Base-by-base conservation (phyloP, 2,797 vertebrate genomes). In the Falco columbarius region DNA sequence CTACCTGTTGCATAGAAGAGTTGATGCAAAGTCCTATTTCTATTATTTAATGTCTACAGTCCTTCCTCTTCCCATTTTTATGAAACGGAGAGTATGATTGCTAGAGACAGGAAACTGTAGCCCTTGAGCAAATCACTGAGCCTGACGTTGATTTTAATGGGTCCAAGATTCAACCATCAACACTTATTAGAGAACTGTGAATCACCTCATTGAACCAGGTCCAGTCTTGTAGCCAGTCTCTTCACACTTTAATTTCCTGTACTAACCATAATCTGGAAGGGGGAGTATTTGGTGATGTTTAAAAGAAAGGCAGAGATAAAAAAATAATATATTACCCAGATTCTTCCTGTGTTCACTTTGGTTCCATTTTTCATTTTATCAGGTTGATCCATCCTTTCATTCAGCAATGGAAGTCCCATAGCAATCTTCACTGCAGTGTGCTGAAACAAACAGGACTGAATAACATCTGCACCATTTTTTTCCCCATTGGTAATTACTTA, bases 171-270 rank as follows among this genome's bases (percentile, higher is more conserved):
- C 79, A 91, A 54, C 84, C 79, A 93, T 92, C 81, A 90, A 62
- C 58, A 54, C 46, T 82, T 90, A 92, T 86, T 93, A 90, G 23
- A 92, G 52, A 89, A 47, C 32, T 72, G 85, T 29, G 30, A 93
- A 81, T 95, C 90, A 94, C 27, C 34, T 71, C 61, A 76, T 68
- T 92, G 94, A 93, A 77, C 55, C 24, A 82, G 65, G 61, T 85
- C 74, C 74, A 89, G 56, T 61, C 68, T 74, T 95, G 59, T 55
- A 93, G 72, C 58, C 81, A 96, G 51, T 36, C 56, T 90, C 62
- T 95, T 96, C 92, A 88, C 80, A 93, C 72, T 96, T 97, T 96
- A 95, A 96, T 96, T 97, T 97, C 91, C 96, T 96, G 91, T 93
- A 56, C 51, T 72, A 92, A 44, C 75, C 68, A 94, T 74, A 86